A percentile compares a stretch with the other conserved stretches of the same genome.
Evolutionary conservation across 2,888 invertebrate genomes (phyloP).

Genomic region (Catocala sponsa): DNA sequence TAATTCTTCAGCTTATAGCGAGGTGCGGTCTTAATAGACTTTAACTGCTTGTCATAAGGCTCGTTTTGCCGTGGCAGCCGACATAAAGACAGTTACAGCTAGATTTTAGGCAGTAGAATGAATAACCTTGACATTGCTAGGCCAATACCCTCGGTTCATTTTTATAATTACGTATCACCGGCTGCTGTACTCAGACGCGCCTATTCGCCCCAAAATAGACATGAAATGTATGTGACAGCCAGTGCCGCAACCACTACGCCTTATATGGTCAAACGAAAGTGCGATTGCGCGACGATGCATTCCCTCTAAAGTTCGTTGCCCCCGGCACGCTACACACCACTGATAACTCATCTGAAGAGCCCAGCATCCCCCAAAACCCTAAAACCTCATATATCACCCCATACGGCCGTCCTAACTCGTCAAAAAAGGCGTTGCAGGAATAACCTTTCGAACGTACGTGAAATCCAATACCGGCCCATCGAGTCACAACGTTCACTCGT

Average conservation of each 20-base stretch:
- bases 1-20: constrained; percentile 24
- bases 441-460: constrained; percentile 81
- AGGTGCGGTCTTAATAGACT: constrained; percentile 35
- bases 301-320: constrained; percentile 81
- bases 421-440: constrained; percentile 83
- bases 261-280: constrained; percentile 83
- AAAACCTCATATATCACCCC: constrained; percentile 44
- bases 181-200: constrained; percentile 54
- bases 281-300: constrained; percentile 85
- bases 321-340: constrained; percentile 62
- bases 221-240: constrained; percentile 71
- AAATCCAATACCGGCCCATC: constrained; percentile 83
- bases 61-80: constrained; percentile 39
- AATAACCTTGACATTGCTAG: constrained; percentile 74
- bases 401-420: constrained; percentile 58
- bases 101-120: constrained; percentile 52
- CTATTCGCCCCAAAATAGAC: constrained; percentile 72
- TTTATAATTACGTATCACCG: constrained; percentile 46
- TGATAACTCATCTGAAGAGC: constrained; percentile 60
- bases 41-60: constrained; percentile 44
- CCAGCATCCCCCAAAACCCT: constrained; percentile 41
- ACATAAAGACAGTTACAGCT: constrained; percentile 39
- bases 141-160: constrained; percentile 66
- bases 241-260: constrained; percentile 74
- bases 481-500: constrained; percentile 50